Evolutionary conservation across 2,113 vertebrate species (phyloP).

Genomic region (Esox niger): DNA sequence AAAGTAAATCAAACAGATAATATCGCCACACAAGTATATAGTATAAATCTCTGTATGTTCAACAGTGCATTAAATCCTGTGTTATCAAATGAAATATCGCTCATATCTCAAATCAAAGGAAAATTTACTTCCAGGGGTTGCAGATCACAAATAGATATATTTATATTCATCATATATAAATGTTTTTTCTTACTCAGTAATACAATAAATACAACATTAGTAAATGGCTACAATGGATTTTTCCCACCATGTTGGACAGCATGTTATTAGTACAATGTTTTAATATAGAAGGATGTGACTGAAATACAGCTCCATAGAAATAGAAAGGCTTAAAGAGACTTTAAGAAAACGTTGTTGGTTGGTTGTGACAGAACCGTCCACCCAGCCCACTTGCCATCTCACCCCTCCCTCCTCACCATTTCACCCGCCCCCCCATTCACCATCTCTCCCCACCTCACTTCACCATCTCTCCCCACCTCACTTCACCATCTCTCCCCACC

Average conservation of each 20-base stretch:
- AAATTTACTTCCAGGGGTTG: conserved; percentile 68
- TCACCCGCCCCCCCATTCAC: too few species aligned
- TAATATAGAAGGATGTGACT: conserved; percentile 72
- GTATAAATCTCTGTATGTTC: conserved; percentile 64
- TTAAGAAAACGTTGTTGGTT: conserved; percentile 55
- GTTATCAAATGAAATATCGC: conserved; percentile 34
- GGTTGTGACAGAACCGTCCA: conserved; percentile 38
- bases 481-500: too few species aligned
- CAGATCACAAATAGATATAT: conserved; percentile 75
- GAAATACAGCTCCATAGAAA: conserved; percentile 70
- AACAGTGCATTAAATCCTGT: conserved; percentile 65
- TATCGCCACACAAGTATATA: conserved; percentile 54
- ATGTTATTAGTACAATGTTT: conserved; percentile 76
- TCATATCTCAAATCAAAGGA: conserved; percentile 56
- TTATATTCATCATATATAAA: conserved; percentile 72
- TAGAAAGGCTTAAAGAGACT: conserved; percentile 68
- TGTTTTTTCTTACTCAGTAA: conserved; percentile 66
- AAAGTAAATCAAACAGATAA: conserved; percentile 43
- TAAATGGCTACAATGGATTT: conserved; percentile 74
- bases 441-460: conserved; percentile 24
- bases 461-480: too few species aligned
- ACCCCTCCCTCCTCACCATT: too few species aligned
- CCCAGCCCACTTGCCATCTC: too few species aligned
- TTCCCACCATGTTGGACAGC: conserved; percentile 64
- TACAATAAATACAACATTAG: conserved; percentile 78